Evolutionary conservation across 2,888 invertebrate genomes (phyloP).

Genomic region (Amphipyra berbera): DNA sequence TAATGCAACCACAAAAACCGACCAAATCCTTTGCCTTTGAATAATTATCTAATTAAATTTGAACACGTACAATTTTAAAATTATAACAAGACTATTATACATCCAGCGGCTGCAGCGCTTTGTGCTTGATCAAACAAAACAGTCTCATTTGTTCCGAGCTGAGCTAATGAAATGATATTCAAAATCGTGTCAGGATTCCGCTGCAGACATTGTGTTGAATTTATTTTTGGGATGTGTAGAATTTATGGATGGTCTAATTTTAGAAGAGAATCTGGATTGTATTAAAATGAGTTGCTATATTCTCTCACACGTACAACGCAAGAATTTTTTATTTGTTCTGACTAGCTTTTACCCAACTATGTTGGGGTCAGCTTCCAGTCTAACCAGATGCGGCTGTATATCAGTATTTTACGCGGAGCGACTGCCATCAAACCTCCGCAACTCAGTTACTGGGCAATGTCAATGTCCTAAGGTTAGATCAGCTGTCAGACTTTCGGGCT

Average conservation of each 20-base stretch:
- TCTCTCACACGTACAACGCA: no score
- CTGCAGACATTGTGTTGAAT: slow-evolving; percentile 18
- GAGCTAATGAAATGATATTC: slow-evolving; percentile 69
- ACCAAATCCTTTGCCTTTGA: slow-evolving; percentile 6
- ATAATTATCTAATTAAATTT: slow-evolving; percentile 27
- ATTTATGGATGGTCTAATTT: slow-evolving; percentile 7
- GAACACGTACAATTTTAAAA: slow-evolving; percentile 26
- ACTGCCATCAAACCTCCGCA: no score
- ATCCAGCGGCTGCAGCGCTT: slow-evolving; percentile 32
- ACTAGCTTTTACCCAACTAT: no score
- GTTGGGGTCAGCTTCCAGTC: no score
- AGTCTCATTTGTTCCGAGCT: slow-evolving; percentile 52
- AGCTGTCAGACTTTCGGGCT: no score
- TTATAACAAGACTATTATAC: slow-evolving; percentile 41
- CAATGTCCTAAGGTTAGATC: no score
- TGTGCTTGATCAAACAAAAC: slow-evolving; percentile 61
- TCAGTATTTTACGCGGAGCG: no score
- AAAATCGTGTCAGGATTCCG: slow-evolving; percentile 57
- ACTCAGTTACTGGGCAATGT: no score
- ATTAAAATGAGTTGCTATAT: neutral
- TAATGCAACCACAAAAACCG: neutral
- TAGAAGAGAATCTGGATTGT: neutral
- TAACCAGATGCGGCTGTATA: no score
- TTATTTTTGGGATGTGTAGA: slow-evolving; percentile 12
- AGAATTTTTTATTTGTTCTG: no score